Evolutionary conservation across 2,888 invertebrate genomes (phyloP), one percentile per base, ranked within the genome.

Genomic region (Drosophila quinaria): DNA sequence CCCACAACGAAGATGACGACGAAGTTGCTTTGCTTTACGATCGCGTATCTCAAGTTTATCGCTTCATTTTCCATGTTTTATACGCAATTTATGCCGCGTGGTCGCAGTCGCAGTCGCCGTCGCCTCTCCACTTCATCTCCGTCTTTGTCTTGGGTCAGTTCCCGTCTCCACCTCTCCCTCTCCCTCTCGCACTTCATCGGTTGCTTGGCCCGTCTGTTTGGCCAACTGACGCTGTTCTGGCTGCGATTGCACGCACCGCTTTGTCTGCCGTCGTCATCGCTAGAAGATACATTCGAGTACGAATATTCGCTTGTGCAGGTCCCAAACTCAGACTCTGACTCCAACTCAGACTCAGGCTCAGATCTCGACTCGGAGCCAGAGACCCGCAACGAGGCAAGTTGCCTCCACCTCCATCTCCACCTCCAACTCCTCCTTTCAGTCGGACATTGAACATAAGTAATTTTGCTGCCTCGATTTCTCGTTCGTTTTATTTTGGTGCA

Each of bases 61-160:
- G 90, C 90, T 90, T 90, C 86, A 90, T 90, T 90, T 90, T 90
- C 87, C 90, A 90, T 90, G 90, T 90, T 90, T 90, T 90, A 90
- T 90, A 90, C 86, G 80, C 90, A 86, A 84, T 89, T 86, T 89
- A 86, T 86, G 87, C 86, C 86, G 79, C 87, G 75, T 70, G 64
- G 75, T 74, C 76, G 55, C 64, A 49, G 61, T 60, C 52, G 49
- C 58, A 25, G 25, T 25, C 25, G 19, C 70, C 15, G 50, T 19
- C 19, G 25, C 37, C 56, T 39, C n/a, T 10, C 11, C 46, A 37
- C 50, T 58, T 42, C 55, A 35, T 8, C 49, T 29, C 25, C 39
- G 37, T 35, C 65, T 22, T n/a, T 29, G n/a, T 33, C 49, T 22
- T 8, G 64, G 44, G 42, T 60, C 49, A 41, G 22, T 41, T 41